phyloP scores from a whole-genome alignment of 1,140 invertebrate genomes.

The Philopotamus ludificatus region DNA sequence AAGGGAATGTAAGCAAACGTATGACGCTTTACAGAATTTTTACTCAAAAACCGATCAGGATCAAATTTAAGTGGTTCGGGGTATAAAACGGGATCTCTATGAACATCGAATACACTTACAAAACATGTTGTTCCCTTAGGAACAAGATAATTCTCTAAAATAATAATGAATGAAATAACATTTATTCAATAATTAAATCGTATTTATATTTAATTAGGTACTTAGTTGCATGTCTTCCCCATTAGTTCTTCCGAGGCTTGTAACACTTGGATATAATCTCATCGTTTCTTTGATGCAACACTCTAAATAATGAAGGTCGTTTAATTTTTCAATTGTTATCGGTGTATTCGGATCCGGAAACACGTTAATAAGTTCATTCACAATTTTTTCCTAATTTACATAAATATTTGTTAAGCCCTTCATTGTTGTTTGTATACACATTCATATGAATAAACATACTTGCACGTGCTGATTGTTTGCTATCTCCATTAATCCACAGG shows the following conservation, averaged over 20 bases:
- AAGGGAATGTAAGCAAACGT: constrained; percentile 39
- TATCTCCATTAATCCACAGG: constrained; percentile 41
- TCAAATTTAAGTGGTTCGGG: constrained; percentile 33
- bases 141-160: too few species aligned
- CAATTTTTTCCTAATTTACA: neutral
- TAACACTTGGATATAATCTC: constrained; percentile 64
- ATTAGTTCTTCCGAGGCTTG: constrained; percentile 54
- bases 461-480: constrained; percentile 43
- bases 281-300: constrained; percentile 64
- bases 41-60: constrained; percentile 33
- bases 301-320: constrained; percentile 62
- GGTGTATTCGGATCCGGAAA: neutral
- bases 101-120: constrained; percentile 31
- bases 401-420: neutral
- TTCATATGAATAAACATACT: constrained; percentile 26
- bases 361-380: neutral
- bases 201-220: constrained; percentile 30
- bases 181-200: neutral
- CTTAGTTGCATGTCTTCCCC: constrained; percentile 48
- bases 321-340: constrained; percentile 56
- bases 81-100: constrained; percentile 28
- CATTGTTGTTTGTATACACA: neutral
- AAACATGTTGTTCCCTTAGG: too few species aligned
- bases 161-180: neutral
- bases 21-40: constrained; percentile 33